These are phyloP conservation scores for Platypus cylindrus DNA, from an alignment of 2,888 invertebrate species.

Conservation along the genomic window DNA sequence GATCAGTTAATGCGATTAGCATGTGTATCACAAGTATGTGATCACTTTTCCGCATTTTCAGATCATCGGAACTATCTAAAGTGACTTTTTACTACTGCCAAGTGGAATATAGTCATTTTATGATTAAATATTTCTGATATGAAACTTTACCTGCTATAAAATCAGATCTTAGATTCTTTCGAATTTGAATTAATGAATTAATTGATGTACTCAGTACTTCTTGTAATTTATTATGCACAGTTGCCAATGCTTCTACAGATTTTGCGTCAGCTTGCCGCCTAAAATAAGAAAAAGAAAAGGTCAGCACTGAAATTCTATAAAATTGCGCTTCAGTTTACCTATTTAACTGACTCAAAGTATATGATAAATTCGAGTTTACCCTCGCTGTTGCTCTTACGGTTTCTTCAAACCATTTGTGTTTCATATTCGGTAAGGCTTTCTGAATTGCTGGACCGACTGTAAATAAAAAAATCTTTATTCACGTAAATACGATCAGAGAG, in stretches of 20 bases:
- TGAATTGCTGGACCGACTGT: neutral
- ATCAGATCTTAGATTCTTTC: conserved; percentile 42
- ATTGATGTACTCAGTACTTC: conserved; percentile 42
- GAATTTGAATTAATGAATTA: conserved; percentile 41
- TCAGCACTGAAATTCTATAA: neutral
- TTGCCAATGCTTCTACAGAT: conserved; percentile 39
- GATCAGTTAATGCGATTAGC: no score
- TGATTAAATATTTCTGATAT: no score
- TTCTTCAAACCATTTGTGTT: conserved; percentile 45
- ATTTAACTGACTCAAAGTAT: conserved; percentile 40
- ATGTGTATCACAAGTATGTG: no score
- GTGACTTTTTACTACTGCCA: no score
- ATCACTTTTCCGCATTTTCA: no score
- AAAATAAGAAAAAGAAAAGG: neutral
- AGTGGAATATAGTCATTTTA: no score
- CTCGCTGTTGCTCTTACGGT: conserved; percentile 44
- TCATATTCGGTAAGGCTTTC: conserved; percentile 8
- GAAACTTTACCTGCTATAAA: conserved; percentile 40
- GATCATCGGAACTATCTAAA: no score
- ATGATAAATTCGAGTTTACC: conserved; percentile 43
- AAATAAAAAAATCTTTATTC: neutral
- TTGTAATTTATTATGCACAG: conserved; percentile 42
- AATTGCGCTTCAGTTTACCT: conserved; percentile 19
- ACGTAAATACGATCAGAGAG: no score
- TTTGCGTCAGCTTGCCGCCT: conserved; percentile 37